Evolutionary conservation across 1,140 invertebrate genomes (phyloP), one percentile per base, ranked within the genome.

Genomic region (Metaphire vulgaris): DNA sequence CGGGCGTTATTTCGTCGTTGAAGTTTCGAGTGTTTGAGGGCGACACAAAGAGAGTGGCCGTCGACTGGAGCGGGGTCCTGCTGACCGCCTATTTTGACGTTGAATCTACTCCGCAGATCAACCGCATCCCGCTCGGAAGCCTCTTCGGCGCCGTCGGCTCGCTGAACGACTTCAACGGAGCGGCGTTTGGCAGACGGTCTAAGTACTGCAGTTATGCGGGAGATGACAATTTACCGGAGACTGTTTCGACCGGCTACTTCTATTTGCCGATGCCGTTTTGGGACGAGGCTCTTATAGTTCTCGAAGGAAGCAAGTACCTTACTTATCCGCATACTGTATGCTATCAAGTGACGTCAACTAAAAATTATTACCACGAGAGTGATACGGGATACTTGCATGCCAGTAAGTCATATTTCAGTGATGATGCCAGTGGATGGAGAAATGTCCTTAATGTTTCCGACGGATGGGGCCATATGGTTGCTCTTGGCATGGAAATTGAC

Each of bases 251-350:
- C n/a, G 77, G 77, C 29, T 78, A 78, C 41, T 65, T 78, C 30
- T 75, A 70, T 71, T 64, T 75, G 12, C 77, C 77, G 28, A 78
- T 78, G 73, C 77, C 77, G 12, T 78, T 56, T 68, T 78, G 77
- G 77, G 26, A 75, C 1, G 32, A 41, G 16, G 69, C 69, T n/a
- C 21, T 69, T 26, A n/a, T 78, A 31, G 34, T 21, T 28, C 41
- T 76, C 16, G 70, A 74, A 21, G 67, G 41, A 6, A 32, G 28
- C 14, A 1, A 56, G 1, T 26, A 33, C 28, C 28, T 74, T 6
- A 64, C 15, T 15, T 30, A 65, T 32, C 28, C 29, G 16, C 21
- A 12, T n/a, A 33, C 26, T 2, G 33, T 78, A 16, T 78, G 77
- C 33, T 74, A 74, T 30, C 73, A 78, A 30, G 34, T 78, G 21